Percentiles rank a stretch among this genome's conserved stretches.
These are phyloP conservation scores for Lerista edwardsae DNA, from an alignment of 2,797 vertebrate species.

Conservation along the genomic window DNA sequence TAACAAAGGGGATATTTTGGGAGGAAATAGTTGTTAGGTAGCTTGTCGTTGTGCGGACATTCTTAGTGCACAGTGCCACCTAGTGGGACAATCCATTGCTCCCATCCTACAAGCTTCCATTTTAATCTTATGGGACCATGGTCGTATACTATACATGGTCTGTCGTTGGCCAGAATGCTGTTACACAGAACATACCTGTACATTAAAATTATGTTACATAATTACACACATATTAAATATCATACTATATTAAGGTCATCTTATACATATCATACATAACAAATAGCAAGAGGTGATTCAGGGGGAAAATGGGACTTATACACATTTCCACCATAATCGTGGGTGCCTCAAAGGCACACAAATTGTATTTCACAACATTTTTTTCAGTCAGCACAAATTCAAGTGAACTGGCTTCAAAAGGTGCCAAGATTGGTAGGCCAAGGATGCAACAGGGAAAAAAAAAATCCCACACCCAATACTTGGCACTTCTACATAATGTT, in stretches of 20 bases:
- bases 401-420: conserved; percentile 34
- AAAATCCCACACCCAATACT: conserved; percentile 12
- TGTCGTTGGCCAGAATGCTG: too few species aligned
- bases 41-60: too few species aligned
- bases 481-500: conserved; percentile 46
- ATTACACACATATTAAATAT: too few species aligned
- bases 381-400: conserved; percentile 52
- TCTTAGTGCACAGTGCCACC: too few species aligned
- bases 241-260: too few species aligned
- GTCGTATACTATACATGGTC: too few species aligned
- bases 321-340: background rate
- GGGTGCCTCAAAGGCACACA: conserved; percentile 13
- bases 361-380: conserved; percentile 37
- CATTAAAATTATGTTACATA: background rate
- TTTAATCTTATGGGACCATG: too few species aligned
- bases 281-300: background rate
- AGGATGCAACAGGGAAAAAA: conserved; percentile 8
- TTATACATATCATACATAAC: background rate
- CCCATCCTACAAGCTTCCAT: too few species aligned
- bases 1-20: too few species aligned
- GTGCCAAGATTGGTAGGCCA: conserved; percentile 17
- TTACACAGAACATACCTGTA: too few species aligned
- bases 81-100: too few species aligned
- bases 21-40: too few species aligned
- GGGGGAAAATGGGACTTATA: background rate